Evolutionary conservation across 2,888 invertebrate species (phyloP), one percentile per base, ranked within the genome.

Genomic region (Eulithis testata): DNA sequence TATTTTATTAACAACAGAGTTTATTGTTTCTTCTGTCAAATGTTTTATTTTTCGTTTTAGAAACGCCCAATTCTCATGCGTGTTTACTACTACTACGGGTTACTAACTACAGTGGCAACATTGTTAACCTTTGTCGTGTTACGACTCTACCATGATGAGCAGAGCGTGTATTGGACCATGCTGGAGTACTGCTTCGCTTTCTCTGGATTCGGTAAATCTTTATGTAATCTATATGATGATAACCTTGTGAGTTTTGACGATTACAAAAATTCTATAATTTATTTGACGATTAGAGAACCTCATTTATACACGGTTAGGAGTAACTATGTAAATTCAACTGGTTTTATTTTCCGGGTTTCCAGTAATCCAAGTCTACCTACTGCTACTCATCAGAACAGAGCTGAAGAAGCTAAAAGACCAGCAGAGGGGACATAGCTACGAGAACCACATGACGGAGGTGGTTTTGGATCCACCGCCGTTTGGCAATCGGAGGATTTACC

Each of bases 61-160:
- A 82, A 82, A 76, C 70, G 65, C 4, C 60, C 69, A 6, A 51
- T 56, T 0, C 58, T 82, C 1, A 69, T 86, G 2, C 74, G 76
- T 4, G 66, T 71, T 0, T 86, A 79, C 63, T 84, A 78, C 58
- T 84, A 82, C 71, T 86, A 83, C 60, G 83, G 82, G 0, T 61
- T 83, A 3, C 63, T 77, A 5, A 76, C 78, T 0, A 77, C 75
- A 2, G 43, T 82, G 3, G 73, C 80, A 1, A 61, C 62, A 1
- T 67, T 64, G 49, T 53, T 73, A 8, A 53, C 51, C 0, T 70
- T 64, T 31, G 9, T 71, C 4, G 58, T 70, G 12, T 9, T 49
- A 4, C 49, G 49, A 21, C 11, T 49, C 21, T 8, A 21, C 21
- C 49, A 21, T 11, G 49, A 9, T 3, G 21, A 49, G 11, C 49